A percentile compares a stretch with the other conserved stretches of the same genome.
Evolutionary conservation across 2,113 vertebrate genomes (phyloP).

Genomic region (Alaudala cheleensis): DNA sequence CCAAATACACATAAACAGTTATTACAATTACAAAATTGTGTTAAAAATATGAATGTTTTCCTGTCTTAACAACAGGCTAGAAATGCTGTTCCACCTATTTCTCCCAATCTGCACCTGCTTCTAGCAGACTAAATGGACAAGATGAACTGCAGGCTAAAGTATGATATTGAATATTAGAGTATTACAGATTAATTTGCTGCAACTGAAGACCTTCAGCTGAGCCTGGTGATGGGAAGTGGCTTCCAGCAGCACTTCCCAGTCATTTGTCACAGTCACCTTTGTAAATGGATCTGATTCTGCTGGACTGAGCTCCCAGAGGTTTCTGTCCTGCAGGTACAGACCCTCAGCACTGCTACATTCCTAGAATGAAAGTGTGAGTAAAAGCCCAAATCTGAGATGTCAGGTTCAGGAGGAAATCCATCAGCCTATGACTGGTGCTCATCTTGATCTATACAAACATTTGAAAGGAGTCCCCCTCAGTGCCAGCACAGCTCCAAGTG

Average conservation of each 20-base stretch:
- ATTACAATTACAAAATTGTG: background rate
- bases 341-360: background rate
- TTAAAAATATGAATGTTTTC: background rate
- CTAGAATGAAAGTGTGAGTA: background rate
- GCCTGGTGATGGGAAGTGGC: background rate
- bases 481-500: background rate
- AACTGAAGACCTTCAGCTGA: background rate
- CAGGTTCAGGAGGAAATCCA: background rate
- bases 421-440: background rate
- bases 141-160: background rate
- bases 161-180: background rate
- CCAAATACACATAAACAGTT: background rate
- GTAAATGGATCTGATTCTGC: background rate
- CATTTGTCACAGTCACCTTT: background rate
- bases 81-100: background rate
- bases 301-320: background rate
- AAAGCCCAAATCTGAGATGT: background rate
- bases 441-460: background rate
- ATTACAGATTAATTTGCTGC: background rate
- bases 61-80: background rate
- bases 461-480: background rate
- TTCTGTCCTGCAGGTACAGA: background rate
- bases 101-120: background rate
- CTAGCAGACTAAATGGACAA: background rate
- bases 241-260: background rate